Evolutionary conservation across 2,113 vertebrate genomes (phyloP), one percentile per base, ranked within the genome.

Genomic region (Casuarius casuarius): DNA sequence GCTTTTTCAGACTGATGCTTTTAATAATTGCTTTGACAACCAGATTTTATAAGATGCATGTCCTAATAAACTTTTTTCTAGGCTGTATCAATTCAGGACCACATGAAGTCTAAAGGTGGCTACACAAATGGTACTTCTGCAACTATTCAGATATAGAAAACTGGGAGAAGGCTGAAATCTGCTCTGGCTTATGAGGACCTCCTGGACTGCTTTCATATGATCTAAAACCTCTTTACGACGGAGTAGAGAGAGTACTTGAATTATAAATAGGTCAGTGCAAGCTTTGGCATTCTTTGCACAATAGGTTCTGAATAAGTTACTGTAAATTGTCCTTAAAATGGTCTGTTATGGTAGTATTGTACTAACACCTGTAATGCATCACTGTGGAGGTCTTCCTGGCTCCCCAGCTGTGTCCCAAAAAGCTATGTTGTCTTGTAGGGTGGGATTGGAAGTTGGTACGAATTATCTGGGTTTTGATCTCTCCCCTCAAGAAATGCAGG

Each of bases 91-190:
- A 98, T 99, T 96, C 98, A 99, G 94, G 97, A 98, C 73, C 98
- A 99, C 92, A 99, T 99, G 98, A 99, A 99, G 97, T 99, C 98
- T 90, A 99, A 99, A 98, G 98, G 98, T 42, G 98, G 98, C 67
- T 98, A 99, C 70, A 95, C 94, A 56, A 98, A 98, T 20, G 97
- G 97, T 81, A 96, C 97, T 66, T 97, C 98, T 70, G 98, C 98
- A 94, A 97, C 97, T 54, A 97, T 95, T 42, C 98, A 98, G 84
- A 95, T 98, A 72, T 98, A 98, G 71, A 40, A 97, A 97, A 97
- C 97, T 93, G 58, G 97, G 97, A 73, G 97, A 73, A 94, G 73
- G 62, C 61, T 49, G 62, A 67, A 66, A 21, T 84, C 76, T 78
- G 46, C 46, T 83, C 33, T 83, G 35, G 79, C n/a, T 85, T 54